phyloP scores from a whole-genome alignment of 2,113 vertebrate species.

The Larimichthys crocea region DNA sequence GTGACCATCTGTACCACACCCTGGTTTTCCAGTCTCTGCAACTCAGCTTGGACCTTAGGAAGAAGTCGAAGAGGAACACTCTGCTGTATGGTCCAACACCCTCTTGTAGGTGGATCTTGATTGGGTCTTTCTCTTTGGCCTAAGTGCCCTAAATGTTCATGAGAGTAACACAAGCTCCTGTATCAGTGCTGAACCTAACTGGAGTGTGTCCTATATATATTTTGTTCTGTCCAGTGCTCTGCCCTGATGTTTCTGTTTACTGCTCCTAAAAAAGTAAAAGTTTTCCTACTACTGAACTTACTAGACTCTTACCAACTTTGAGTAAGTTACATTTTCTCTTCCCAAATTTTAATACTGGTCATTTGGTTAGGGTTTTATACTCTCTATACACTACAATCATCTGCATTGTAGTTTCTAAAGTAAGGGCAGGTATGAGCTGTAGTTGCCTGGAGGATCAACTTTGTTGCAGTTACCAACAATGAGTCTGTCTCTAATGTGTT shows the following conservation, averaged over 20 bases:
- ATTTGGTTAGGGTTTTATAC: neutral
- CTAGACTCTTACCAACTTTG: neutral
- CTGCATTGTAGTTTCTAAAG: neutral
- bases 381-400: no score
- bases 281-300: neutral
- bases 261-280: no score
- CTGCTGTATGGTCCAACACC: neutral
- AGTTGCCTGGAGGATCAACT: neutral
- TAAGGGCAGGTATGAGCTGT: slow-evolving; percentile 29
- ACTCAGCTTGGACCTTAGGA: neutral
- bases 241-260: no score
- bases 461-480: neutral
- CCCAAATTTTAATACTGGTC: neutral
- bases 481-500: neutral
- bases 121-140: neutral
- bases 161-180: no score
- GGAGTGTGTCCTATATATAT: no score
- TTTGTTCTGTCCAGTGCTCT: neutral
- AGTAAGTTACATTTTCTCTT: neutral
- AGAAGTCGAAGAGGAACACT: neutral
- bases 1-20: neutral
- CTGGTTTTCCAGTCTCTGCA: neutral
- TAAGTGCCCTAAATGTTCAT: no score
- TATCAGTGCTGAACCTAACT: no score
- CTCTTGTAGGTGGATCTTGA: neutral